These are phyloP conservation scores for Habropoda laboriosa DNA, from an alignment of 1,140 invertebrate species.

Conservation along the genomic window DNA sequence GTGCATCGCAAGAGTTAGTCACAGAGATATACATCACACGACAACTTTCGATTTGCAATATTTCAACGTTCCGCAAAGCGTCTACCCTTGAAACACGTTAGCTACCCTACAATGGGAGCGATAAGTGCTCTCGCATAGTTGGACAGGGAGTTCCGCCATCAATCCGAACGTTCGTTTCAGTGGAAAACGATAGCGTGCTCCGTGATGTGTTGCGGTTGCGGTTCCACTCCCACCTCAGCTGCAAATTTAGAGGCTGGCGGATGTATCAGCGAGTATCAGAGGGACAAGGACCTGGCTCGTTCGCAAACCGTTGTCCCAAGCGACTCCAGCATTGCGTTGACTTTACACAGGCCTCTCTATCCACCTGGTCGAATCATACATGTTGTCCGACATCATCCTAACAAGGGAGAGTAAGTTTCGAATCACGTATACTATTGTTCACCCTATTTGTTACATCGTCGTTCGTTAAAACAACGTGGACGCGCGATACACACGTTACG, in stretches of 20 bases:
- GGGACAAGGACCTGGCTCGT: constrained; percentile 83
- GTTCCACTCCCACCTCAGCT: constrained; percentile 86
- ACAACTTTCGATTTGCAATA: no score
- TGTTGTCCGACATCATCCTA: constrained; percentile 93
- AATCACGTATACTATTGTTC: no score
- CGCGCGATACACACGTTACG: neutral
- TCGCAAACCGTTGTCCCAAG: constrained; percentile 86
- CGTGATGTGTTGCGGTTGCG: constrained; percentile 90
- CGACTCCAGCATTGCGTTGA: constrained; percentile 88
- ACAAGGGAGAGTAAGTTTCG: constrained; percentile 89
- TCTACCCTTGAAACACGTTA: neutral
- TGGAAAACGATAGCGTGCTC: constrained; percentile 95
- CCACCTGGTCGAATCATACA: constrained; percentile 95
- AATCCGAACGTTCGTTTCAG: constrained; percentile 79
- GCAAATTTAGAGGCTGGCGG: constrained; percentile 85
- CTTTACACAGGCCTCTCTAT: constrained; percentile 91
- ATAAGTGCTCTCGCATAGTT: neutral
- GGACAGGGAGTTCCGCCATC: neutral
- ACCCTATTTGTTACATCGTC: no score
- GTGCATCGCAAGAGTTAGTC: no score
- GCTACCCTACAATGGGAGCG: no score
- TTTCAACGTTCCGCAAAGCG: neutral
- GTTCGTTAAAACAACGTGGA: neutral
- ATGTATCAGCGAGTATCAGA: constrained; percentile 85
- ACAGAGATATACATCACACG: no score